These are phyloP conservation scores for Pristionchus japonicus DNA, from an alignment of 2,888 invertebrate genomes.

Conservation along the genomic window DNA sequence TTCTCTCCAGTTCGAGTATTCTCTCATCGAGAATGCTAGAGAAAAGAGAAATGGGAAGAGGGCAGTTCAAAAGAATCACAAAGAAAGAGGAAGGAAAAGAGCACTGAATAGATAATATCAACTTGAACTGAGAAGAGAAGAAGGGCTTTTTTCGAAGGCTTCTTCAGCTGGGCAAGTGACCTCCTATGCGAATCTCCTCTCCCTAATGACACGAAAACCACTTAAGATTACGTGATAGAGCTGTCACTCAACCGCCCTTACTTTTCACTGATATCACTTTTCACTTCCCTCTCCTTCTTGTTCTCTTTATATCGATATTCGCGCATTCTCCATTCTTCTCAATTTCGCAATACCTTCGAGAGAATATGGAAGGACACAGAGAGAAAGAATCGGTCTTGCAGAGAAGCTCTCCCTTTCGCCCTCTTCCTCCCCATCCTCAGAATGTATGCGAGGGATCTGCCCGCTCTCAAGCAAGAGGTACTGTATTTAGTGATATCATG, in stretches of 20 bases:
- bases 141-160: too few species aligned
- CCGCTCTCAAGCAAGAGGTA: not conserved
- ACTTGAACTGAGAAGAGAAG: too few species aligned
- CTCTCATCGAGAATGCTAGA: too few species aligned
- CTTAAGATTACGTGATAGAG: not conserved
- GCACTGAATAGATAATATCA: too few species aligned
- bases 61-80: too few species aligned
- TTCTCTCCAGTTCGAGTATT: too few species aligned
- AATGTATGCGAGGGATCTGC: not conserved
- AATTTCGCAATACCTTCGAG: not conserved
- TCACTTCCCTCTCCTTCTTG: not conserved
- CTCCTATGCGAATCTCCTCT: not conserved
- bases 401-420: not conserved
- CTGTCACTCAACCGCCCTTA: not conserved
- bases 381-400: not conserved
- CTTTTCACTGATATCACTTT: not conserved
- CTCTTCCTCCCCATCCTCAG: not conserved
- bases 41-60: too few species aligned
- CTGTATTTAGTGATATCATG: not conserved
- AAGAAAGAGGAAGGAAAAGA: too few species aligned
- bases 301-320: not conserved
- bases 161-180: too few species aligned
- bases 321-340: not conserved
- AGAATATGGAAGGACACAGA: not conserved
- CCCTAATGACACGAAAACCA: not conserved